Evolutionary conservation across 1,140 invertebrate species (phyloP).

Genomic region (Pseudomyrmex dendroicus): DNA sequence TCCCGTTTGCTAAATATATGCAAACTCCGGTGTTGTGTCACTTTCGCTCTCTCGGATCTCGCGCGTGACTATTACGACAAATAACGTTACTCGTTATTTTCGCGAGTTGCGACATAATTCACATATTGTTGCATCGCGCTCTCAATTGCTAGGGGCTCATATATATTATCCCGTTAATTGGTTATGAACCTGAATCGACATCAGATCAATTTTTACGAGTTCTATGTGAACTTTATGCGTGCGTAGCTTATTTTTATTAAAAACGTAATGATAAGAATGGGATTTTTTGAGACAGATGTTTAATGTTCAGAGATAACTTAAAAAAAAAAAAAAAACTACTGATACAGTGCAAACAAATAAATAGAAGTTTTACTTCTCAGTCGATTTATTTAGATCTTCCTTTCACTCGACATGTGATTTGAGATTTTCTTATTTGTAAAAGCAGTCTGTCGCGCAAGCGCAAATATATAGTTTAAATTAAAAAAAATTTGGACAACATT

Average conservation of each 20-base stretch:
- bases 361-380: no score
- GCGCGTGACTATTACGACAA: neutral
- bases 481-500: neutral
- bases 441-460: neutral
- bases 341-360: no score
- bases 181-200: slow-evolving; percentile 1
- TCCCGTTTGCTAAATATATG: slow-evolving; percentile 1
- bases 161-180: neutral
- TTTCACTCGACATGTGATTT: no score
- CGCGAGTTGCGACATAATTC: neutral
- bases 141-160: neutral
- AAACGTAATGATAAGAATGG: no score
- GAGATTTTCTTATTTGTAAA: no score
- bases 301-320: no score
- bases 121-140: neutral
- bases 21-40: neutral
- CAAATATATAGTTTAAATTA: neutral
- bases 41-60: neutral
- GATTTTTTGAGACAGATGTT: no score
- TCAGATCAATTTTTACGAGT: neutral
- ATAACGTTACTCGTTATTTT: neutral
- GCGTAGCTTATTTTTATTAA: no score
- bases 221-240: neutral
- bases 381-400: no score
- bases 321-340: no score